Evolutionary conservation across 2,888 invertebrate species (phyloP), one percentile per base, ranked within the genome.

Genomic region (Lypha dubia): DNA sequence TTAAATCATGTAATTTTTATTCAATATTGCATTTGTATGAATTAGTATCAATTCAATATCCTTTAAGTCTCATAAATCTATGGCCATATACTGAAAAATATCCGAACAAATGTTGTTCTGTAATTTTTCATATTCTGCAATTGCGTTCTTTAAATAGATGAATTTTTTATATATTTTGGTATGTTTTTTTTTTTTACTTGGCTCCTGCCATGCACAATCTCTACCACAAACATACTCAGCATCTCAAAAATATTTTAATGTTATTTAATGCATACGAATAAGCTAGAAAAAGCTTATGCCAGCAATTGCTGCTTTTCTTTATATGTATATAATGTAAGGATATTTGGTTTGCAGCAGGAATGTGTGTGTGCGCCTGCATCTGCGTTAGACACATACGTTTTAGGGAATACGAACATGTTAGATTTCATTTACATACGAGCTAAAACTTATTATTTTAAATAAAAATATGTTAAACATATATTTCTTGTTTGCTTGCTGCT

Each of bases 211-310:
- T 24, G 51, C 17, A 28, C 6, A 20, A 24, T 6, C 22, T 71
- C n/a, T 5, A 53, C 11, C 44, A 63, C 24, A 53, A 44, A 28
- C 17, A 17, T 9, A 46, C 17, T 46, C 8, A 82, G 46, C 1
- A 28, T 73, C 77, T 73, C 73, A 38, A 53, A 73, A 60, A 65
- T 53, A 35, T 74, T 44, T 49, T 56, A 53, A 44, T 32, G 24
- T 24, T 67, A 41, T 62, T 46, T 68, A 46, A 67, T 83, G 67
- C 71, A 73, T 76, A 62, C 28, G 82, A 73, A 77, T 73, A 53
- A 60, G 60, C 22, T 9, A 51, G 58, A 41, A 67, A 28, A 9
- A 71, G 35, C 15, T 67, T 20, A 46, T 24, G 41, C 6, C 46
- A 81, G 51, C 60, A 44, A 7, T 74, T 67, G 65, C 65, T 73